Conservation (phyloP, 2,888 invertebrate genomes). For the Alloscopus bannaensis region DNA sequence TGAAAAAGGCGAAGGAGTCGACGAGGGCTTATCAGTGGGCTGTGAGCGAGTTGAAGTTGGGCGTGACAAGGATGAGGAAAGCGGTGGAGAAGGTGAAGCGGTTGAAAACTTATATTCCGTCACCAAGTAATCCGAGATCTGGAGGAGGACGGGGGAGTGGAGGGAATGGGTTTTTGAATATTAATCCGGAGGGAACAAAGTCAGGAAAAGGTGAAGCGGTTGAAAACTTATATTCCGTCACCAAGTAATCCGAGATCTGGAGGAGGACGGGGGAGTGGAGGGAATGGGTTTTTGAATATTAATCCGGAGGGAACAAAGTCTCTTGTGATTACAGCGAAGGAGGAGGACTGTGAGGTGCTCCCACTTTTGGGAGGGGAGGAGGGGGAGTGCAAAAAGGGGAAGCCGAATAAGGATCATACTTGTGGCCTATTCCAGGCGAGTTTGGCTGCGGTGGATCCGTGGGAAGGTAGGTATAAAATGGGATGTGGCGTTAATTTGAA, state of each 20-base stretch:
- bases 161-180: not conserved
- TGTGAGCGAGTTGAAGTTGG: conserved; percentile 29
- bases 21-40: conserved; percentile 32
- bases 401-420: conserved; percentile 45
- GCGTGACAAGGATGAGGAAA: conserved; percentile 15
- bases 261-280: not conserved
- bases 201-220: conserved; percentile 19
- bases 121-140: not conserved
- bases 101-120: conserved; percentile 15
- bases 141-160: not conserved
- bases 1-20: conserved; percentile 24
- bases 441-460: conserved; percentile 25
- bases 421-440: conserved; percentile 45
- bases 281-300: not conserved
- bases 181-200: conserved; percentile 39
- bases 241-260: not conserved
- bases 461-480: conserved; percentile 34
- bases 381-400: conserved; percentile 61
- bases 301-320: conserved; percentile 37
- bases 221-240: conserved; percentile 16
- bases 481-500: no score
- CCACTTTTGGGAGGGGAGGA: conserved; percentile 40
- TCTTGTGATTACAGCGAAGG: conserved; percentile 5
- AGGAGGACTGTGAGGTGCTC: conserved; percentile 37
- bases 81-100: conserved; percentile 26